phyloP scores from a whole-genome alignment of 2,113 vertebrate genomes.

The Gadus chalcogrammus region DNA sequence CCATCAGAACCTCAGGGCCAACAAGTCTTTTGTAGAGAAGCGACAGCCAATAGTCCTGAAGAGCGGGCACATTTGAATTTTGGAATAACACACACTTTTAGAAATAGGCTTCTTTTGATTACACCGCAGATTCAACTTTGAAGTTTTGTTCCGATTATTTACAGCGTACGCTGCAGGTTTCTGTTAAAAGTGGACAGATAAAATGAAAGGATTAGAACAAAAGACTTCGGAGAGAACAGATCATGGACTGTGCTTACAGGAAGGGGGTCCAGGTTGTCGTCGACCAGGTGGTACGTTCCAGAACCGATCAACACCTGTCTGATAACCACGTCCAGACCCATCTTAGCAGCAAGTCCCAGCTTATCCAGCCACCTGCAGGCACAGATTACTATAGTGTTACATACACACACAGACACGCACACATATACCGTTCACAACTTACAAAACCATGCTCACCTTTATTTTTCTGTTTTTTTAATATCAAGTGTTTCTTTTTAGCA shows the following conservation, averaged over 20 bases:
- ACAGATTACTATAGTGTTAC: background rate
- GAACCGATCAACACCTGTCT: conserved; percentile 89
- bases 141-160: too few species aligned
- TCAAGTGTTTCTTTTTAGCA: too few species aligned
- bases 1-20: conserved; percentile 79
- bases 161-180: too few species aligned
- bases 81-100: background rate
- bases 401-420: background rate
- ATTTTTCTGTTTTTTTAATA: too few species aligned
- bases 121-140: background rate
- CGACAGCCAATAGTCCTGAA: conserved; percentile 93
- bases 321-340: conserved; percentile 90
- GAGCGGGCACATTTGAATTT: background rate
- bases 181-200: background rate
- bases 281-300: conserved; percentile 88
- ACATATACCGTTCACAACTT: too few species aligned
- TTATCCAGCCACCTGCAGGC: conserved; percentile 93
- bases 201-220: background rate
- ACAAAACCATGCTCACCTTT: too few species aligned
- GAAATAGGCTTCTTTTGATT: background rate
- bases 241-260: conserved; percentile 74
- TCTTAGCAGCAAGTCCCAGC: conserved; percentile 80
- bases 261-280: conserved; percentile 83
- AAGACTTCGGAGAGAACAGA: conserved; percentile 1
- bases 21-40: conserved; percentile 89